Evolutionary conservation across 2,888 invertebrate genomes (phyloP).

Genomic region (Hermaeophaga mercurialis): DNA sequence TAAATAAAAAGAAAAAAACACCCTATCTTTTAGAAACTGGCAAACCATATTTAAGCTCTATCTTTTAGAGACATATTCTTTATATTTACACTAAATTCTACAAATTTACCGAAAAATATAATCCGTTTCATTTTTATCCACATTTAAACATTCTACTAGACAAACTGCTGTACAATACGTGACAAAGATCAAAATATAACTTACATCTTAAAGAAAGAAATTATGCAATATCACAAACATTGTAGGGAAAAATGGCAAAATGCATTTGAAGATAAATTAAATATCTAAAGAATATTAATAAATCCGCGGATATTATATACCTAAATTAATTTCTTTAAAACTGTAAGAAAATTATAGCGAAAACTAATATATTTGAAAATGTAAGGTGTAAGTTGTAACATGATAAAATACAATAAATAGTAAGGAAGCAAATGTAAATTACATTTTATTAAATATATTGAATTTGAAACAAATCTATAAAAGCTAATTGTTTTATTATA

Average conservation of each 20-base stretch:
- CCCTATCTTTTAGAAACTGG: too few relatives aligned
- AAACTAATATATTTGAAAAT: background rate
- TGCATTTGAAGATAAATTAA: conserved; percentile 13
- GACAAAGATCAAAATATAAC: conserved; percentile 6
- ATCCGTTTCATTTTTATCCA: conserved; percentile 19
- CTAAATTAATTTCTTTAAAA: background rate
- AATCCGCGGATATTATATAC: too few relatives aligned
- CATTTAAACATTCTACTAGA: conserved; percentile 22
- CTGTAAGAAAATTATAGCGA: background rate
- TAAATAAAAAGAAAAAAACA: too few relatives aligned
- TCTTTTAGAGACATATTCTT: conserved; percentile 2
- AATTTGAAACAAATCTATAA: too few relatives aligned
- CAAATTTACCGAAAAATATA: conserved; percentile 29
- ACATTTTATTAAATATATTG: too few relatives aligned
- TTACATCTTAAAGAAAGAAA: conserved; percentile 15
- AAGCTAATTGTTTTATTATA: too few relatives aligned
- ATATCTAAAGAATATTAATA: conserved; percentile 10
- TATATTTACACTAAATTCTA: conserved; percentile 29
- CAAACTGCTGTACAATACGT: conserved; percentile 25
- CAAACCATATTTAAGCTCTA: conserved; percentile 3
- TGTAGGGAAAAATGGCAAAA: conserved; percentile 29
- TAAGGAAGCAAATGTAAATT: too few relatives aligned
- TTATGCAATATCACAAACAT: conserved; percentile 36
- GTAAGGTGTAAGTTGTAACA: background rate
- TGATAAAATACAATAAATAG: background rate